Evolutionary conservation across 2,797 vertebrate genomes (phyloP).

Genomic region (Mormyrops boulengeri): DNA sequence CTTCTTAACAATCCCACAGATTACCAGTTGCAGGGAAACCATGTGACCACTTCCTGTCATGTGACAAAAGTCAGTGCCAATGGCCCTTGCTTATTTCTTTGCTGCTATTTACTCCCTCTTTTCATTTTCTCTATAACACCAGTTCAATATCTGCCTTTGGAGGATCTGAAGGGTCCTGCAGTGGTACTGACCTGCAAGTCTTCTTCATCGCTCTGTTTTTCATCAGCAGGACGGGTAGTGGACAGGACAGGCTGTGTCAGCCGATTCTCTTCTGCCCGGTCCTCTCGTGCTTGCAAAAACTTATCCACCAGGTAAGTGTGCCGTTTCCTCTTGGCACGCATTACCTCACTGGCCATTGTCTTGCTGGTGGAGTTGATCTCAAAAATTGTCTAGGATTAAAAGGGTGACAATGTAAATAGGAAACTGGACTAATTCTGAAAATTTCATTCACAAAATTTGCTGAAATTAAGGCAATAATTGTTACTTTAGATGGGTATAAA

Average conservation of each 20-base stretch:
- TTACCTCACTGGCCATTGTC: constrained; percentile 73
- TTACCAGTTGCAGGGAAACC: not conserved
- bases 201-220: constrained; percentile 40
- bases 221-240: not conserved
- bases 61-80: not conserved
- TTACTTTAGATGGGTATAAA: not conserved
- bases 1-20: not conserved
- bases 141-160: not conserved
- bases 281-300: constrained; percentile 64
- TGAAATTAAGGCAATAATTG: not conserved
- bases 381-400: constrained; percentile 78
- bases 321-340: constrained; percentile 77
- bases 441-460: not conserved
- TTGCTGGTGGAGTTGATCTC: constrained; percentile 86
- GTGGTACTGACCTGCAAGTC: constrained; percentile 44
- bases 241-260: constrained; percentile 18
- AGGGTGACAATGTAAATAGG: not conserved
- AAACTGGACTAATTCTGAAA: not conserved
- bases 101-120: not conserved
- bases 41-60: not conserved
- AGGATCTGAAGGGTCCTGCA: not conserved
- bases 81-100: not conserved
- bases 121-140: not conserved
- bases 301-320: constrained; percentile 68
- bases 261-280: constrained; percentile 43